Conservation (phyloP, 2,113 vertebrate species). For the Cottus gobio region DNA sequence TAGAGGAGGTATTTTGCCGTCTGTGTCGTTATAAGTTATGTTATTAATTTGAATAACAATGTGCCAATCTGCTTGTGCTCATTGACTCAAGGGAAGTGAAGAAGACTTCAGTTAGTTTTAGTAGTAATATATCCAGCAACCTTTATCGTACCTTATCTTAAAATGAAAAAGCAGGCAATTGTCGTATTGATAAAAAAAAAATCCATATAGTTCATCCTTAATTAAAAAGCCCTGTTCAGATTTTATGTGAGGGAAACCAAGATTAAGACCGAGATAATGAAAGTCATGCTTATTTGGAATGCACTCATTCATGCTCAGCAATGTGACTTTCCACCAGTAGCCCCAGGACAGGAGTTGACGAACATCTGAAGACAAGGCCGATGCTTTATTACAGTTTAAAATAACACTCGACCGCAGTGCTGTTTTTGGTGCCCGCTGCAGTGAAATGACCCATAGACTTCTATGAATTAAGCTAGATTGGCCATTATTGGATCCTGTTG, state of each 20-base stretch:
- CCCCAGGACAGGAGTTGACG: constrained; percentile 43
- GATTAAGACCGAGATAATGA: not conserved
- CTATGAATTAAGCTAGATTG: constrained; percentile 54
- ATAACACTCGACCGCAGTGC: constrained; percentile 31
- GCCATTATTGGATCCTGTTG: constrained; percentile 48
- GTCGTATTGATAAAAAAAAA: not conserved
- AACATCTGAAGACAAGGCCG: constrained; percentile 49
- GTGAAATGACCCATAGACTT: constrained; percentile 44
- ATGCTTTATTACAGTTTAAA: constrained; percentile 61
- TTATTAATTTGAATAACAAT: too few relatives aligned
- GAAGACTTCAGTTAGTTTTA: too few relatives aligned
- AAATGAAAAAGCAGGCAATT: not conserved
- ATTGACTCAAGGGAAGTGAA: too few relatives aligned
- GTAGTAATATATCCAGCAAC: not conserved
- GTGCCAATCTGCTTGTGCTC: too few relatives aligned
- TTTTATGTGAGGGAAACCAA: not conserved
- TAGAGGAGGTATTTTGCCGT: too few relatives aligned
- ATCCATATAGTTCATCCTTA: not conserved
- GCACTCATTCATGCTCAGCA: constrained; percentile 6
- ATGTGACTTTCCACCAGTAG: constrained; percentile 27
- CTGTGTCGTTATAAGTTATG: too few relatives aligned
- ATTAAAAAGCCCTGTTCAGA: not conserved
- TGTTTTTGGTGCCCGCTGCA: constrained; percentile 34
- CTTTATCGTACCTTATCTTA: too few relatives aligned
- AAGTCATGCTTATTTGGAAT: not conserved